Evolutionary conservation across 2,888 invertebrate species (phyloP).

Genomic region (Diploptera punctata): DNA sequence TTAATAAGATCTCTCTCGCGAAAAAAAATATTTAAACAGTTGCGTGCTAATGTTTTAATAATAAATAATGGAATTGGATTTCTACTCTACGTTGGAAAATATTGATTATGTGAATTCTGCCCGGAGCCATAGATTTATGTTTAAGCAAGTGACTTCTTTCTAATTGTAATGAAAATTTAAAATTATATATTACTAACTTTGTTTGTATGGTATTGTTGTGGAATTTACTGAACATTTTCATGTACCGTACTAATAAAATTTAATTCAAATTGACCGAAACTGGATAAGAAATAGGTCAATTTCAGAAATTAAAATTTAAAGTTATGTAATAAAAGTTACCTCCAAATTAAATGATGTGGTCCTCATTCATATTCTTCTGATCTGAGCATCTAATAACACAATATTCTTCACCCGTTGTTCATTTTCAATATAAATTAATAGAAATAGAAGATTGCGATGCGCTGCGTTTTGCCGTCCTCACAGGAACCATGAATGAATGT

Average conservation of each 20-base stretch:
- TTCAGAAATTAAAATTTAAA: neutral
- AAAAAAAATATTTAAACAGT: too few relatives aligned
- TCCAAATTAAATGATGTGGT: slow-evolving; percentile 84
- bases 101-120: neutral
- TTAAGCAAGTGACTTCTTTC: too few relatives aligned
- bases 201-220: too few relatives aligned
- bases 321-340: slow-evolving; percentile 62
- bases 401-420: slow-evolving; percentile 29
- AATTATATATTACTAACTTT: too few relatives aligned
- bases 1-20: too few relatives aligned
- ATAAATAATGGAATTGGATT: neutral
- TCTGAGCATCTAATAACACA: slow-evolving; percentile 28
- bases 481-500: slow-evolving; percentile 5
- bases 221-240: too few relatives aligned
- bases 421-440: slow-evolving; percentile 22
- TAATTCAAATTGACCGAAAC: too few relatives aligned
- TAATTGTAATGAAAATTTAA: too few relatives aligned
- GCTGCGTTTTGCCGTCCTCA: slow-evolving; percentile 30
- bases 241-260: too few relatives aligned
- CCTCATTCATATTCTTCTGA: slow-evolving; percentile 80
- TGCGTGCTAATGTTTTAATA: neutral
- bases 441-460: neutral
- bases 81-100: slow-evolving; percentile 2
- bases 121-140: neutral
- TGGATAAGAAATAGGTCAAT: too few relatives aligned